Percentiles rank a stretch among this genome's conserved stretches.
These are phyloP conservation scores for Desmophyllum pertusum DNA, from an alignment of 92 coral and sea anemone species.

Conservation along the genomic window DNA sequence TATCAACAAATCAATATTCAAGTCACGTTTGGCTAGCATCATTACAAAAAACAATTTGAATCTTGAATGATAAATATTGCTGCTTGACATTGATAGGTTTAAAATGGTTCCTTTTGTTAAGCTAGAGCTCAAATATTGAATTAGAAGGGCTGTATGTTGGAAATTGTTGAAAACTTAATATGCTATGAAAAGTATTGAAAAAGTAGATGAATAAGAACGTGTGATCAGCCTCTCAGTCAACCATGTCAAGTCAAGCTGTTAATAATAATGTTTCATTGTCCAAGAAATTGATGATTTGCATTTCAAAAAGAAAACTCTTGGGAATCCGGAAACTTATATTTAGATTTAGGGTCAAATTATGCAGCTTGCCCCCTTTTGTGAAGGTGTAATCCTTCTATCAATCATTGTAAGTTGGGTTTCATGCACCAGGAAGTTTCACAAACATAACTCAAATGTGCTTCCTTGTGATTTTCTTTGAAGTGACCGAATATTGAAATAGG, in stretches of 20 bases:
- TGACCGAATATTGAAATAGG: neutral
- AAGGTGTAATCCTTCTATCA: neutral
- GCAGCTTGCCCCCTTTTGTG: neutral
- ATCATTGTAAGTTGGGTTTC: neutral
- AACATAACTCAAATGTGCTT: neutral
- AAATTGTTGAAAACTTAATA: neutral
- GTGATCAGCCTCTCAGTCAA: constrained; percentile 3
- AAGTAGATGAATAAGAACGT: neutral
- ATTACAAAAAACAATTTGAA: neutral
- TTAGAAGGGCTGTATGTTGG: too few species aligned
- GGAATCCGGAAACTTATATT: neutral
- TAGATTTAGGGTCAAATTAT: constrained; percentile 4
- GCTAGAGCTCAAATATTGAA: neutral
- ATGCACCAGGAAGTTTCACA: neutral
- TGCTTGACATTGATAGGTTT: neutral
- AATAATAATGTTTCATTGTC: neutral
- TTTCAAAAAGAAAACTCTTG: neutral
- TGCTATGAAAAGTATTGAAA: neutral
- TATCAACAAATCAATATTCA: constrained; percentile 18
- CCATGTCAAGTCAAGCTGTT: constrained; percentile 6
- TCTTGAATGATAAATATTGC: neutral
- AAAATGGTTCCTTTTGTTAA: neutral
- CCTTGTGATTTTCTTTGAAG: neutral
- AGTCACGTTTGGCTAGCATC: neutral
- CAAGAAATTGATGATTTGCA: constrained; percentile 7